phyloP scores from a whole-genome alignment of 2,113 vertebrate genomes.

The Caranx ignobilis region DNA sequence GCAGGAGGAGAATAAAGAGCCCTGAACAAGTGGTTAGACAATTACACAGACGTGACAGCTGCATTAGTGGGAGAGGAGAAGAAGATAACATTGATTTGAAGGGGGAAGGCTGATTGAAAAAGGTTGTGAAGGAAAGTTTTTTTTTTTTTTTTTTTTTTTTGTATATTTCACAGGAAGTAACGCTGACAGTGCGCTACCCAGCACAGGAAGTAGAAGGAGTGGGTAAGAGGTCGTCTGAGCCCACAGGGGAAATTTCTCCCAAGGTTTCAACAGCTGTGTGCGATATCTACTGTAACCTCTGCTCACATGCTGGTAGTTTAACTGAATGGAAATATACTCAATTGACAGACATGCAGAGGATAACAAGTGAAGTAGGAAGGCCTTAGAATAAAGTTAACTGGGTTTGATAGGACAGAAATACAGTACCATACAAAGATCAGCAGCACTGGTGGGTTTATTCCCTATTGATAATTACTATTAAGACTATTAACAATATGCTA shows the following conservation, averaged over 20 bases:
- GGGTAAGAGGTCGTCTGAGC: constrained; percentile 62
- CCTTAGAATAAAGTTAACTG: background rate
- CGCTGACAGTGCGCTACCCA: constrained; percentile 38
- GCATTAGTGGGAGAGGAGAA: background rate
- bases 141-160: constrained; percentile 10
- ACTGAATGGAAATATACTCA: background rate
- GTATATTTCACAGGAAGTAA: constrained; percentile 57
- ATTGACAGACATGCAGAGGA: background rate
- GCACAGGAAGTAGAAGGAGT: constrained; percentile 67
- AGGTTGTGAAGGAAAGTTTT: constrained; percentile 44
- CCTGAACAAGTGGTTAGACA: constrained; percentile 5
- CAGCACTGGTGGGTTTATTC: too few species aligned
- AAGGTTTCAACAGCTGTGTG: constrained; percentile 56
- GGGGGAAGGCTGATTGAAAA: constrained; percentile 38
- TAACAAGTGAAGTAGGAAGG: background rate
- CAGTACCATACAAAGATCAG: background rate
- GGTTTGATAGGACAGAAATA: background rate
- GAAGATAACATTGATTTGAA: constrained; percentile 4
- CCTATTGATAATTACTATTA: too few species aligned
- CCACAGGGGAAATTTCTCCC: constrained; percentile 53
- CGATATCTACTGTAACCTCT: constrained; percentile 41
- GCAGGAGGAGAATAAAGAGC: background rate
- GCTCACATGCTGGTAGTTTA: constrained; percentile 20
- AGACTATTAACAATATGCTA: too few species aligned
- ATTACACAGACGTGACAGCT: background rate